A percentile compares a stretch with the other conserved stretches of the same genome.
phyloP scores from a whole-genome alignment of 2,888 invertebrate species.

The Creontiades dilutus region DNA sequence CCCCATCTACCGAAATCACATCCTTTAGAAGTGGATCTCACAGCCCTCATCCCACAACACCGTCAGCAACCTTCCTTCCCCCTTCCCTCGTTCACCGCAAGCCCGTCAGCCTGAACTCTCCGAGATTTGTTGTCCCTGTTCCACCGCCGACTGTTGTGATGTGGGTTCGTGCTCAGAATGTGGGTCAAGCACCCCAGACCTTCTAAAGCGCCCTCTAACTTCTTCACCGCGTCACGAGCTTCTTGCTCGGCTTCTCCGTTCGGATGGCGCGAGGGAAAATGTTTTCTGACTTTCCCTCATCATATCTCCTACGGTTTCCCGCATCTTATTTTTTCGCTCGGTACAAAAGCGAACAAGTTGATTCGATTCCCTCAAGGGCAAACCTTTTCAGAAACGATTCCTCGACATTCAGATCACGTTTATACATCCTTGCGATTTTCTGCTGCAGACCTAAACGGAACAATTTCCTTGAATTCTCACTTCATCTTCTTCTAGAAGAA shows the following conservation, averaged over 20 bases:
- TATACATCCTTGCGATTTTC: no score
- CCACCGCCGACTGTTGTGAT: slow-evolving; percentile 12
- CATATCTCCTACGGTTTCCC: neutral
- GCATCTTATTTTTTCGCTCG: neutral
- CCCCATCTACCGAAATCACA: neutral
- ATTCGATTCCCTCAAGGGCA: neutral
- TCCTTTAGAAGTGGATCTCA: neutral
- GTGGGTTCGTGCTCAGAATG: slow-evolving; percentile 47
- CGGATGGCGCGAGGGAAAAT: neutral
- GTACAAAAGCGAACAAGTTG: neutral
- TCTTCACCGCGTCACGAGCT: slow-evolving; percentile 23
- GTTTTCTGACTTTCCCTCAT: slow-evolving; percentile 4
- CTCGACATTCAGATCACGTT: neutral
- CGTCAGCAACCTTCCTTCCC: no score
- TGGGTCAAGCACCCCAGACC: slow-evolving; percentile 53
- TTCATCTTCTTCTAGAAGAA: no score
- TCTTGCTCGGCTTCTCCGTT: slow-evolving; percentile 16
- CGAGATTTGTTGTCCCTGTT: slow-evolving; percentile 41
- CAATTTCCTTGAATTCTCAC: no score
- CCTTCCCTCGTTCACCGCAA: no score
- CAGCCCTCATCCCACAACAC: neutral
- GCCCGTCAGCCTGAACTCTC: neutral
- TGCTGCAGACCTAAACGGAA: no score
- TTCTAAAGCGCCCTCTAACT: slow-evolving; percentile 28
- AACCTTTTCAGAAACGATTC: neutral